These are phyloP conservation scores for Palaemon carinicauda DNA, from an alignment of 1,140 invertebrate genomes.

Conservation along the genomic window DNA sequence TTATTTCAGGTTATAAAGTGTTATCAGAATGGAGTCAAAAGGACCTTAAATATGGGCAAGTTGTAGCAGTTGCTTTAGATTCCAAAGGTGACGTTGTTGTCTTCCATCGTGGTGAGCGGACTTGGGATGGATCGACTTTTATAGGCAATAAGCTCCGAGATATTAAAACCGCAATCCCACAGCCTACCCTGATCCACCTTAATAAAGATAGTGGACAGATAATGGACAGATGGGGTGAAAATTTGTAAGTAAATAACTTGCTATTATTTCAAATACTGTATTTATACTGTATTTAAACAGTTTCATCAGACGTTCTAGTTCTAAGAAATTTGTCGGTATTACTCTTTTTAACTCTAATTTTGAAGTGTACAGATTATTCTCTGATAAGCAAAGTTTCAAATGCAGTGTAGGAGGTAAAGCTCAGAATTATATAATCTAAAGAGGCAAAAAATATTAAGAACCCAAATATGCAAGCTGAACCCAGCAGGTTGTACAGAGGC, in stretches of 20 bases:
- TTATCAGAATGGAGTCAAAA: conserved; percentile 62
- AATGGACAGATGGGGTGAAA: conserved; percentile 80
- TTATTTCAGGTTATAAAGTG: conserved; percentile 30
- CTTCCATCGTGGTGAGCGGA: conserved; percentile 81
- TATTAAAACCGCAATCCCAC: conserved; percentile 75
- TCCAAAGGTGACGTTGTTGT: conserved; percentile 77
- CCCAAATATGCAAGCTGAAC: too few relatives aligned
- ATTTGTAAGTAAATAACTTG: conserved; percentile 67
- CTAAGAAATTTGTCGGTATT: too few relatives aligned
- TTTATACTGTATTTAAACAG: too few relatives aligned
- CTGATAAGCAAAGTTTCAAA: too few relatives aligned
- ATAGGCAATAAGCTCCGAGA: conserved; percentile 69
- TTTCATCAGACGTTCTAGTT: too few relatives aligned
- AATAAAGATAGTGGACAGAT: conserved; percentile 74
- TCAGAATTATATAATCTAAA: too few relatives aligned
- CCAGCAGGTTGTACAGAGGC: too few relatives aligned
- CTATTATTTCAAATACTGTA: background rate
- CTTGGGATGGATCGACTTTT: conserved; percentile 71
- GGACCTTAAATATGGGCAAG: conserved; percentile 74
- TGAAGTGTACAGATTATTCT: too few relatives aligned
- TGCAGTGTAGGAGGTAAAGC: too few relatives aligned
- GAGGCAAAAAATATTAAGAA: too few relatives aligned
- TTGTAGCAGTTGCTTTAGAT: conserved; percentile 82
- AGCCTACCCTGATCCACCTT: conserved; percentile 79
- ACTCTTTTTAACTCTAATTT: too few relatives aligned